These are phyloP conservation scores for Clarias magur DNA, from an alignment of 2,113 vertebrate species.

Conservation along the genomic window DNA sequence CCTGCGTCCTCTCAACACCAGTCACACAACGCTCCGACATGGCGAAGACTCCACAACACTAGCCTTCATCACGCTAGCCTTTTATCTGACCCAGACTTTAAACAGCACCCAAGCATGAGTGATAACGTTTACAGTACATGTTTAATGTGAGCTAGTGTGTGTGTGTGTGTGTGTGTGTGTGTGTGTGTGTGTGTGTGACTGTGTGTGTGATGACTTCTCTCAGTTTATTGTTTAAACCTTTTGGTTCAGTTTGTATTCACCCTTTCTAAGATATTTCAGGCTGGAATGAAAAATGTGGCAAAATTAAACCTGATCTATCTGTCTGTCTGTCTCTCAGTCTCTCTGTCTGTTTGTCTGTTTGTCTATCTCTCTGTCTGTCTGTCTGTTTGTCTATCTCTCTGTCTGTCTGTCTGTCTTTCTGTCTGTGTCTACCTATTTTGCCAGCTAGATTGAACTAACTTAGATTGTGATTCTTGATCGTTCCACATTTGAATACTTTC, in stretches of 20 bases:
- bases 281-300: not conserved
- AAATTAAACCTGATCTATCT: not conserved
- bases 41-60: not conserved
- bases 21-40: conserved; percentile 5
- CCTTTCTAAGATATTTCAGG: not conserved
- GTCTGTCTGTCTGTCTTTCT: no score
- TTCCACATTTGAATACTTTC: no score
- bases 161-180: not conserved
- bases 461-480: no score
- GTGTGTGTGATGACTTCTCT: not conserved
- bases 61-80: not conserved
- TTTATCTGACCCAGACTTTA: not conserved
- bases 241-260: not conserved
- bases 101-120: not conserved
- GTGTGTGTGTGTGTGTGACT: not conserved
- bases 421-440: no score
- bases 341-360: no score
- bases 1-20: not conserved
- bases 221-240: not conserved
- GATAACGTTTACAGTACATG: not conserved
- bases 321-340: no score
- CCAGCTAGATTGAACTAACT: no score
- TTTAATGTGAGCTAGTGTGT: not conserved
- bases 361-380: no score
- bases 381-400: no score